Evolutionary conservation across 2,113 vertebrate genomes (phyloP).

Genomic region (Thalassoma bifasciatum): DNA sequence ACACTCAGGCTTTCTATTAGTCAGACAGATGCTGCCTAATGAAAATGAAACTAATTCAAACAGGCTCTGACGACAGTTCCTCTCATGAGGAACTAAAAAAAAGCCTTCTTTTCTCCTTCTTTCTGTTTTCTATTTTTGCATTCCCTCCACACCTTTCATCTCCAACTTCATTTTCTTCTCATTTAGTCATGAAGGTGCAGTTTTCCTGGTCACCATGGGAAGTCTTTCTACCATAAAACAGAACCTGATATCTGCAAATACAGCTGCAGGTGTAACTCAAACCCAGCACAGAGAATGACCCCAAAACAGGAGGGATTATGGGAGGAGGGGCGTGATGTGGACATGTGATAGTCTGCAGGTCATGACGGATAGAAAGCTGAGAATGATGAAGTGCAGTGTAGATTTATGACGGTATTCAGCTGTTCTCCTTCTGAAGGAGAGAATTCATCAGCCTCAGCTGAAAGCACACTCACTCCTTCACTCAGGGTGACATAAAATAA

Average conservation of each 20-base stretch:
- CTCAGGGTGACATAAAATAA: too few species aligned
- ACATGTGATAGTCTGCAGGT: conserved; percentile 8
- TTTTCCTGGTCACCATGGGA: conserved; percentile 13
- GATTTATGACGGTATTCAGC: neutral
- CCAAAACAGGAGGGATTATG: neutral
- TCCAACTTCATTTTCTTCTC: conserved; percentile 8
- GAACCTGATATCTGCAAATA: neutral
- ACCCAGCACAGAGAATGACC: neutral
- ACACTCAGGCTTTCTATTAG: neutral
- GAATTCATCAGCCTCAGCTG: neutral
- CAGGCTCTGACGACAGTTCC: conserved; percentile 30
- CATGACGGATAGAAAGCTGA: conserved; percentile 11
- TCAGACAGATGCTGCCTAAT: conserved; percentile 8
- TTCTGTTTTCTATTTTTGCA: conserved; percentile 1
- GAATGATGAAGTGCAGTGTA: conserved; percentile 13
- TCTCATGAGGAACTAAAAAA: conserved; percentile 14
- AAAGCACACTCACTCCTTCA: neutral
- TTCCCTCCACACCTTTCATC: conserved; percentile 29
- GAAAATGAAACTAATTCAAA: conserved; percentile 36
- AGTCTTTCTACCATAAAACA: neutral
- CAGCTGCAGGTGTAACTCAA: conserved; percentile 7
- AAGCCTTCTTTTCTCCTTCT: neutral
- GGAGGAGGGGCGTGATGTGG: neutral
- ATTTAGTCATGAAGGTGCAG: conserved; percentile 17
- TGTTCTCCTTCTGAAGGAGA: neutral